Percentiles rank a stretch among this genome's conserved stretches.
Evolutionary conservation across 2,113 vertebrate species (phyloP).

Genomic region (Picathartes gymnocephalus): DNA sequence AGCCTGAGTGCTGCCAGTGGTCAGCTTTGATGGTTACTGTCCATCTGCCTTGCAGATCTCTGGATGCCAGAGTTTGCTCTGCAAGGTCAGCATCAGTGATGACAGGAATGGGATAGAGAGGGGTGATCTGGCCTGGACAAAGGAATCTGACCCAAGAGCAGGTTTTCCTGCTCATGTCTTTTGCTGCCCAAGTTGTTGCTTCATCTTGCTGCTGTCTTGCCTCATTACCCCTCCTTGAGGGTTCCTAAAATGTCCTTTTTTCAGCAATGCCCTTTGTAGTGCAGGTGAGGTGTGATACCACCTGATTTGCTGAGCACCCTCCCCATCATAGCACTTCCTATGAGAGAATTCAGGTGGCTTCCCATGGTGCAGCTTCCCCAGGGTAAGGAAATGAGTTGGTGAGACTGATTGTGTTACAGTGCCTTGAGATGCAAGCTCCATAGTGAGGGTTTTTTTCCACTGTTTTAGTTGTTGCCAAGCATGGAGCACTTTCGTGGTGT

Average conservation of each 20-base stretch:
- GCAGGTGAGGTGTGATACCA: not conserved
- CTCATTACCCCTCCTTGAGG: not conserved
- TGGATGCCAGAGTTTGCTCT: not conserved
- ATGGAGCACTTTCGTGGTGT: not conserved
- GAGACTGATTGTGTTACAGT: not conserved
- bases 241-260: not conserved
- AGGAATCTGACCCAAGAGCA: not conserved
- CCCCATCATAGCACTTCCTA: accelerated
- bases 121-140: not conserved
- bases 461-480: not conserved
- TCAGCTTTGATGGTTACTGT: not conserved
- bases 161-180: not conserved
- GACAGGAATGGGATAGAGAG: not conserved
- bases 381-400: not conserved
- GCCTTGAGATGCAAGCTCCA: not conserved
- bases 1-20: not conserved
- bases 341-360: not conserved
- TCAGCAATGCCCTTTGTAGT: not conserved
- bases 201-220: not conserved
- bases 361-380: not conserved
- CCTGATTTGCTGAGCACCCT: accelerated
- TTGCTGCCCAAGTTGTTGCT: not conserved
- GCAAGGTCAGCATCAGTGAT: not conserved
- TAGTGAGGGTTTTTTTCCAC: not conserved
- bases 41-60: not conserved